Conservation (phyloP, 2,797 vertebrate genomes). For the Valencia hispanica region DNA sequence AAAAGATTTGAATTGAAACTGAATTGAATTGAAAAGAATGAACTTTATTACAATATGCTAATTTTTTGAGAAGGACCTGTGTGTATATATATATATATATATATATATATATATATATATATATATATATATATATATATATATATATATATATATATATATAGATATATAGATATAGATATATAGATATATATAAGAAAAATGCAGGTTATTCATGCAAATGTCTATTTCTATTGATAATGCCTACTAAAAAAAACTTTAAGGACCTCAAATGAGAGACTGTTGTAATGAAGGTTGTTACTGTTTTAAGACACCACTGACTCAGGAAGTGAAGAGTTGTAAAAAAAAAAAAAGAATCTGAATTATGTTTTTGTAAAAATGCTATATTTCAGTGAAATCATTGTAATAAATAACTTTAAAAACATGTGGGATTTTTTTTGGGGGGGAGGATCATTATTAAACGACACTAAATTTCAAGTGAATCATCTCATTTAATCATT, state of each 20-base stretch:
- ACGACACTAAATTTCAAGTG: slow-evolving; percentile 18
- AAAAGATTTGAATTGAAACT: too few relatives aligned
- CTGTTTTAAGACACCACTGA: slow-evolving; percentile 34
- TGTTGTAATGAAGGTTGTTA: slow-evolving; percentile 14
- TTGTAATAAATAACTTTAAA: slow-evolving; percentile 56
- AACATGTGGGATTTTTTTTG: slow-evolving; percentile 22
- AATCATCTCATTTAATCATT: slow-evolving; percentile 53
- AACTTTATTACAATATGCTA: too few relatives aligned
- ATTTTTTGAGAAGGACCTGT: too few relatives aligned
- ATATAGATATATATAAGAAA: too few relatives aligned
- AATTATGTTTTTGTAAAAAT: slow-evolving; percentile 70
- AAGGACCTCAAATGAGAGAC: slow-evolving; percentile 15
- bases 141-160: too few relatives aligned
- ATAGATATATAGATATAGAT: too few relatives aligned
- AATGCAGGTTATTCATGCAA: slow-evolving; percentile 1
- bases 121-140: too few relatives aligned
- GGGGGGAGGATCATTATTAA: too few relatives aligned
- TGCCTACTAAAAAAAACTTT: slow-evolving; percentile 17
- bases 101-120: too few relatives aligned
- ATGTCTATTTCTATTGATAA: slow-evolving; percentile 1
- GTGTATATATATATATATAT: too few relatives aligned
- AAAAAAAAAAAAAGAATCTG: too few relatives aligned
- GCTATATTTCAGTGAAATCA: slow-evolving; percentile 48
- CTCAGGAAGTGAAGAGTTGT: slow-evolving; percentile 67
- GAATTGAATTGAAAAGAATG: too few relatives aligned